These are phyloP conservation scores for Bombus haemorrhoidalis DNA, from an alignment of 1,140 invertebrate genomes.

Conservation along the genomic window DNA sequence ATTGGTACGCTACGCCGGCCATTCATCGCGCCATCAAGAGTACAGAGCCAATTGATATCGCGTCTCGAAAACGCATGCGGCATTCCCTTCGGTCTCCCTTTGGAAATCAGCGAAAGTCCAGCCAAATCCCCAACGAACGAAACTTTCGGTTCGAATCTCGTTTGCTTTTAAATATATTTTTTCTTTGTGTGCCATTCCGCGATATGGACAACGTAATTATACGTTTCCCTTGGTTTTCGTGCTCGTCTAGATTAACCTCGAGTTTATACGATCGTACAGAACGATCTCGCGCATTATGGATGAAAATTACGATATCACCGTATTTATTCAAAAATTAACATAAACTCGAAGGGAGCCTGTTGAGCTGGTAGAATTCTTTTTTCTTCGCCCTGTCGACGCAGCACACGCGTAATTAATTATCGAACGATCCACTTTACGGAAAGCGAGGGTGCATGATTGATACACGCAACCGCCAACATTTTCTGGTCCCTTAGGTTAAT, in stretches of 20 bases:
- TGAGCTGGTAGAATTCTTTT: background rate
- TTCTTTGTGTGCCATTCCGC: no score
- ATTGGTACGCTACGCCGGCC: constrained; percentile 17
- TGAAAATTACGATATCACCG: no score
- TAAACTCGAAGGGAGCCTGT: background rate
- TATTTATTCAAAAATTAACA: constrained; percentile 20
- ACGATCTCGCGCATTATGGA: no score
- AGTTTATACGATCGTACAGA: background rate
- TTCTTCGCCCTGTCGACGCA: no score
- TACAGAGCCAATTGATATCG: constrained; percentile 36
- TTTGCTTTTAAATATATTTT: no score
- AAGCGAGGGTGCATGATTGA: background rate
- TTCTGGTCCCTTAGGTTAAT: background rate
- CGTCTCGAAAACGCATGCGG: background rate
- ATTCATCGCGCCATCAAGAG: constrained; percentile 26
- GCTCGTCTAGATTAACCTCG: constrained; percentile 7
- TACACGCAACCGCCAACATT: background rate
- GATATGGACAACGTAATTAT: background rate
- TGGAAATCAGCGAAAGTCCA: background rate
- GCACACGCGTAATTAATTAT: constrained; percentile 38
- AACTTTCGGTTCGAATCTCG: background rate
- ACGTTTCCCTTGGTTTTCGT: constrained; percentile 4
- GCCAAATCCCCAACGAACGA: background rate
- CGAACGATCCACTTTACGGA: constrained; percentile 21
- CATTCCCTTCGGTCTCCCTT: background rate